phyloP scores from a whole-genome alignment of 2,113 vertebrate genomes.

The Lagenorhynchus albirostris region DNA sequence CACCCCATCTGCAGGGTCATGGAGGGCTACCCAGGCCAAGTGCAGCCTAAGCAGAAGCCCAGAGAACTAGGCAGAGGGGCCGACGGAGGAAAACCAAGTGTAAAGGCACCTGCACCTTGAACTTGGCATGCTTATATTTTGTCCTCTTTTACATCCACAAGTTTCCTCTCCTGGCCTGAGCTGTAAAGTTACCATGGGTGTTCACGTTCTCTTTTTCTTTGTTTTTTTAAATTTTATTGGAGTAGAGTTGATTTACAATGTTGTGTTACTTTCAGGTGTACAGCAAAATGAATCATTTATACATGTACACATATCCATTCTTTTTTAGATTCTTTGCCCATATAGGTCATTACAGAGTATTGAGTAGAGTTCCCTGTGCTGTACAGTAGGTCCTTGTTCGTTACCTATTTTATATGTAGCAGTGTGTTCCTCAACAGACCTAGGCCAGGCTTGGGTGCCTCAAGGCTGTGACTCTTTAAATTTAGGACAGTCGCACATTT shows the following conservation, averaged over 20 bases:
- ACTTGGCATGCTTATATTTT: not conserved
- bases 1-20: accelerated
- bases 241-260: not conserved
- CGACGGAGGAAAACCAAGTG: not conserved
- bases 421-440: too few relatives aligned
- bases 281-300: not conserved
- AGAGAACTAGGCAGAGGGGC: not conserved
- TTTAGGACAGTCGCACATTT: too few relatives aligned
- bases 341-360: not conserved
- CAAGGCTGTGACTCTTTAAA: too few relatives aligned
- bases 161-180: not conserved
- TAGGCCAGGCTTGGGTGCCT: too few relatives aligned
- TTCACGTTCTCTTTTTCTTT: not conserved
- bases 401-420: not conserved
- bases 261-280: not conserved
- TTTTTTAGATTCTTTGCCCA: not conserved
- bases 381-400: not conserved
- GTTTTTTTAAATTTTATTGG: not conserved
- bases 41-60: accelerated
- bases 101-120: not conserved
- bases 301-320: not conserved
- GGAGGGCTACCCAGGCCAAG: accelerated
- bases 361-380: not conserved
- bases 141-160: not conserved
- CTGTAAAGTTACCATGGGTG: accelerated